Base-by-base conservation (phyloP, 1,140 invertebrate genomes). In the Brachionus asplanchnoidis region DNA sequence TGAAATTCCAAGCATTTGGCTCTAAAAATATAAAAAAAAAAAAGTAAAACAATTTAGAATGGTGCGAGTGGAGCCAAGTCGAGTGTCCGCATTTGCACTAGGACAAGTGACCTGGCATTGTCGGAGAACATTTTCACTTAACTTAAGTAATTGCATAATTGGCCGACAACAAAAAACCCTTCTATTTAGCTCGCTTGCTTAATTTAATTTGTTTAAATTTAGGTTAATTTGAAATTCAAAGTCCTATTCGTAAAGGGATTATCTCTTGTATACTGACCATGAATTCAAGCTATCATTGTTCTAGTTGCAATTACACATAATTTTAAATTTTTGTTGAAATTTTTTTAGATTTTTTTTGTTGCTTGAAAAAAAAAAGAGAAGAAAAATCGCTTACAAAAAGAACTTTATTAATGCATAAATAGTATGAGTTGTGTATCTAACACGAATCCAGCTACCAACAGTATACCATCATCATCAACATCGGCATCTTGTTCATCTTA, bases 361-460 rank as follows among this genome's bases (percentile, higher is more conserved):
- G 17, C 20, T 23, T 23, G 44, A 77, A 50, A 20, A 46, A 77
- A 23, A 28, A 77, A 75, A n/a, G 40, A 75, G n/a, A 75, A 50
- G 44, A 46, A 46, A 46, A 46, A 75, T 23, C 40, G 40, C 36
- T 32, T 36, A 70, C 36, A 70, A 60, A 68, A 68, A 14, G 32
- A 73, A 73, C 28, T 40, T 36, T 77, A 26, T 77, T 50, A 77
- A 77, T 77, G 73, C 44, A 77, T 77, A 77, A 77, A 23, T 77
- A 50, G 23, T 77, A 50, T 53, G 73, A 77, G 73, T 50, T 53
- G 73, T 77, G 73, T 77, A 77, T 77, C 73, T 46, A 77, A 73
- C 17, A 40, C 68, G 6, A 77, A 77, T 50, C 44, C 73, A 77
- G 73, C 73, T 26, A 46, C 44, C 23, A 70, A 70, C 26, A 53